These are phyloP conservation scores for Eupsittula cactorum DNA, from an alignment of 2,113 vertebrate species.

Conservation along the genomic window DNA sequence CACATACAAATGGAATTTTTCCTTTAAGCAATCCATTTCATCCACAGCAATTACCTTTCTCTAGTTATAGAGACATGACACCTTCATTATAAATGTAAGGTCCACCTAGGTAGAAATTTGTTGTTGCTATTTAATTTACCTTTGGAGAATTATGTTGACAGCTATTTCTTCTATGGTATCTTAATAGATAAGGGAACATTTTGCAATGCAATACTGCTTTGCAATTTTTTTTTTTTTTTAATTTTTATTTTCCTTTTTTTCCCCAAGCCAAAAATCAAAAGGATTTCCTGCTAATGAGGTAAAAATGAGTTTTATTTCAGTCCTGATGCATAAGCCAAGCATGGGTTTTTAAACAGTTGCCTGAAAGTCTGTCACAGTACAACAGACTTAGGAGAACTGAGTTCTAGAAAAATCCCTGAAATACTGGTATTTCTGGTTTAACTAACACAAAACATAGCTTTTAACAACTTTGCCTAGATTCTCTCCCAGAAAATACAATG, in stretches of 20 bases:
- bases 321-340: background rate
- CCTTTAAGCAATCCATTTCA: background rate
- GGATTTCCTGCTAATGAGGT: background rate
- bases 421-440: background rate
- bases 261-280: background rate
- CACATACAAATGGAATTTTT: background rate
- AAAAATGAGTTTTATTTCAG: background rate
- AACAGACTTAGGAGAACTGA: background rate
- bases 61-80: background rate
- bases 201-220: background rate
- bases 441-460: background rate
- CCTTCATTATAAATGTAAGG: background rate
- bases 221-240: background rate
- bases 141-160: background rate
- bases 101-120: background rate
- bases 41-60: background rate
- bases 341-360: background rate
- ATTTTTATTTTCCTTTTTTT: accelerated
- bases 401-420: background rate
- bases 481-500: background rate
- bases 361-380: background rate
- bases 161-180: background rate
- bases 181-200: background rate
- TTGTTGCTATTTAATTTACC: background rate
- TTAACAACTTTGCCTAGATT: background rate